Evolutionary conservation across 2,113 vertebrate genomes (phyloP), one percentile per base, ranked within the genome.

Genomic region (Pterocles burchelli): DNA sequence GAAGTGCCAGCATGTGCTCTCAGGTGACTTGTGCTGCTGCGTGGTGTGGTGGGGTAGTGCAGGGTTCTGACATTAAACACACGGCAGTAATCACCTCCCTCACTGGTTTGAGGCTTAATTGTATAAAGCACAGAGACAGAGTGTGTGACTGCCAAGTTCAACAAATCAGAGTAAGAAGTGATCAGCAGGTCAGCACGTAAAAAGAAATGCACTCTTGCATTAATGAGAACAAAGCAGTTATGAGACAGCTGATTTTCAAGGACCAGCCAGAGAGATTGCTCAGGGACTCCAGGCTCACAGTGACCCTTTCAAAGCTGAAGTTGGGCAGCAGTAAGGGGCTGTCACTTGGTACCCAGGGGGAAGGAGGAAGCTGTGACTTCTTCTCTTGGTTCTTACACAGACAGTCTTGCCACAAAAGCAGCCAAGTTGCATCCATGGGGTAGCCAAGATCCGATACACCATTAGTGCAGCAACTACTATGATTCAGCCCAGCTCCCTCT

Each of bases 341-440:
- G 1, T 67, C 19, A 22, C 20, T 24, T 26, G 8, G 6, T 48
- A 73, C 0, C 0, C 8, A 29, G n/a, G 3, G 6, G 19, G 20
- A 62, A 78, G 29, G 21, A 75, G 21, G 8, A 66, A 77, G 8
- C 4, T 22, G 3, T 38, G 20, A 24, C 18, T 67, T 29, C 11
- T 85, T 91, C 38, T 43, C 11, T 2, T 11, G 25, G 19, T 22
- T 70, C 19, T 49, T 17, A 25, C 8, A 55, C 17, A 31, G 8
- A 14, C 29, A 61, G 4, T 5, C 13, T n/a, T 65, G 34, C 25
- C 78, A 51, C 45, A 74, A 25, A 73, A 81, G 57, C 28, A 84
- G 49, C 20, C 59, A 73, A 41, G 33, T 57, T 94, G 16, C n/a
- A 76, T 31, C n/a, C 66, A 33, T 17, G 15, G 4, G 12, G n/a